Conservation (phyloP, 2,888 invertebrate species). For the Andrena dorsata region DNA sequence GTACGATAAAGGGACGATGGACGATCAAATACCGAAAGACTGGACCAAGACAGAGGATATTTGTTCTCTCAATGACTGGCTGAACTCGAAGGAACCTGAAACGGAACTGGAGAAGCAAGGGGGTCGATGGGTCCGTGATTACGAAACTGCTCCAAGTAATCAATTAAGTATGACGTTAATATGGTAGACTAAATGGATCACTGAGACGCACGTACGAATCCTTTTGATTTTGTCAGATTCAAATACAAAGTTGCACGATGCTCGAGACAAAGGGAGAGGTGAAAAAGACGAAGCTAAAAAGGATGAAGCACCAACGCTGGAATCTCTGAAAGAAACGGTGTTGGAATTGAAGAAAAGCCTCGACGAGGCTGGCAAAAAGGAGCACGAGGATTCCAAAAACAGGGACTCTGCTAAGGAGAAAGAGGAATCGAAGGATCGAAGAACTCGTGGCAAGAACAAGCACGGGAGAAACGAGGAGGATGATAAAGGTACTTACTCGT, state of each 20-base stretch:
- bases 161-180: slow-evolving; percentile 22
- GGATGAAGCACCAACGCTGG: slow-evolving; percentile 58
- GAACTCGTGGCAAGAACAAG: background rate
- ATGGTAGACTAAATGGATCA: too few species aligned
- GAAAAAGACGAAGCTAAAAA: slow-evolving; percentile 24
- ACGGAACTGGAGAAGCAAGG: slow-evolving; percentile 32
- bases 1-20: slow-evolving; percentile 29
- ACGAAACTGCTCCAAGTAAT: slow-evolving; percentile 6
- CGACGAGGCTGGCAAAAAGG: slow-evolving; percentile 39
- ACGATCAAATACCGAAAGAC: slow-evolving; percentile 50
- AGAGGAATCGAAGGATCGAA: slow-evolving; percentile 3
- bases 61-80: slow-evolving; percentile 53
- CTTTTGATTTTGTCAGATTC: background rate
- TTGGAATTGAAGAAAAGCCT: slow-evolving; percentile 70
- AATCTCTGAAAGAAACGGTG: slow-evolving; percentile 72
- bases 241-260: background rate
- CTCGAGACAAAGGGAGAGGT: background rate
- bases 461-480: background rate
- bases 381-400: background rate
- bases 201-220: too few species aligned
- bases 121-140: slow-evolving; percentile 38
- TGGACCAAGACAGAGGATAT: slow-evolving; percentile 52
- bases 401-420: background rate
- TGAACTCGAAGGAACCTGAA: slow-evolving; percentile 50
- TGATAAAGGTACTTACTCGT: background rate